Percentiles rank a stretch among this genome's conserved stretches.
Evolutionary conservation across 2,888 invertebrate species (phyloP).

Genomic region (Drosophila limbata): DNA sequence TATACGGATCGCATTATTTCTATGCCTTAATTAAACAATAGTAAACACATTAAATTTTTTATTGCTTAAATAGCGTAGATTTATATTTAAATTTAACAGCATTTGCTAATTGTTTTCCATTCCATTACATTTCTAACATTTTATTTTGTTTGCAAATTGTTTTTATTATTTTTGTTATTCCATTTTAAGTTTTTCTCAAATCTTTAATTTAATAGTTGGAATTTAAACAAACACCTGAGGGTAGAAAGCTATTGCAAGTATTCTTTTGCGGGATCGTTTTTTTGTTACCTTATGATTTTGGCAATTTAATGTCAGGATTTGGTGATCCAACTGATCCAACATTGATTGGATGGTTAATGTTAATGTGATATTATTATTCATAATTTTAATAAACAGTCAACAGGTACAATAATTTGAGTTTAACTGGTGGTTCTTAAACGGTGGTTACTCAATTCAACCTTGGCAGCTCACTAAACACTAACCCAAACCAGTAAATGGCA

Average conservation of each 20-base stretch:
- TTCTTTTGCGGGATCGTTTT: not conserved
- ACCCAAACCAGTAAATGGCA: not conserved
- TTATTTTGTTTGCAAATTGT: not conserved
- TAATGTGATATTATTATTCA: slow-evolving; percentile 1
- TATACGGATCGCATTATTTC: slow-evolving; percentile 14
- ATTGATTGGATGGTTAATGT: not conserved
- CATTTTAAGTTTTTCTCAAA: slow-evolving; percentile 9
- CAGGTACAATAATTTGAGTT: slow-evolving; percentile 16
- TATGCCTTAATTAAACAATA: slow-evolving; percentile 43
- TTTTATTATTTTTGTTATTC: slow-evolving; percentile 14
- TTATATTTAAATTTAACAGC: slow-evolving; percentile 26
- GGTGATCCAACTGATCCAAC: not conserved
- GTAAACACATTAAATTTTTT: slow-evolving; percentile 39
- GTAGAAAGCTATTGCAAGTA: slow-evolving; percentile 22
- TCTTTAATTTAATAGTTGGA: slow-evolving; percentile 12
- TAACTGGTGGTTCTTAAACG: slow-evolving; percentile 40
- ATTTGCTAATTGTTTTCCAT: slow-evolving; percentile 34
- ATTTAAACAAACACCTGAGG: slow-evolving; percentile 37
- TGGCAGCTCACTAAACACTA: slow-evolving; percentile 6
- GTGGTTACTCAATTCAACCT: slow-evolving; percentile 31
- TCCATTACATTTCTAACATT: slow-evolving; percentile 20
- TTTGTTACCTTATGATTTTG: not conserved
- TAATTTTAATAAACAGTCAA: slow-evolving; percentile 14
- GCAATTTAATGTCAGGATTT: not conserved
- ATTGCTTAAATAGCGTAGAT: slow-evolving; percentile 28